phyloP scores from a whole-genome alignment of 1,140 invertebrate genomes.

The Dysdera silvatica region DNA sequence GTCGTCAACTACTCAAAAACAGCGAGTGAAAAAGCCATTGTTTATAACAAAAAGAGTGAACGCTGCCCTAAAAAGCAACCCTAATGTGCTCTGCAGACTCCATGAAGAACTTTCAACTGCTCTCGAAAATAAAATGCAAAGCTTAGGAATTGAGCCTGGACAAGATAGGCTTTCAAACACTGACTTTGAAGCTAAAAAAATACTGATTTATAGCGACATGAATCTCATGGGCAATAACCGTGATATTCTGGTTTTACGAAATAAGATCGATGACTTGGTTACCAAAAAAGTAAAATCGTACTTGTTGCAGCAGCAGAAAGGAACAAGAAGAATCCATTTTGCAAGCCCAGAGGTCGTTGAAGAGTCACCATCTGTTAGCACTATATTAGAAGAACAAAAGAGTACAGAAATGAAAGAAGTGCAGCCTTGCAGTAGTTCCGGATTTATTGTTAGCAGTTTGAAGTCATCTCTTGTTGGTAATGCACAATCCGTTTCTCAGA shows the following conservation, averaged over 20 bases:
- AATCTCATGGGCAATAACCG: not conserved
- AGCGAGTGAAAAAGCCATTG: not conserved
- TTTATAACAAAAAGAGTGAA: not conserved
- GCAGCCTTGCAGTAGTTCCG: not conserved
- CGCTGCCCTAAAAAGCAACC: not conserved
- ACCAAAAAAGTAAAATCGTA: not conserved
- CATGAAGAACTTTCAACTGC: not conserved
- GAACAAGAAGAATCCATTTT: not conserved
- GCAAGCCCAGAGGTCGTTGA: not conserved
- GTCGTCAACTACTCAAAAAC: constrained; percentile 3
- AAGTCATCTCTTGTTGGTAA: too few relatives aligned
- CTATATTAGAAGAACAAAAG: not conserved
- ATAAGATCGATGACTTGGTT: not conserved
- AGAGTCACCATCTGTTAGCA: not conserved
- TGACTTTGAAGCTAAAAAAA: constrained; percentile 10
- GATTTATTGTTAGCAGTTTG: too few relatives aligned
- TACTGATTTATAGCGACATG: constrained; percentile 1
- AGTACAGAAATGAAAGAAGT: not conserved
- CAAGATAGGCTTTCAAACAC: not conserved
- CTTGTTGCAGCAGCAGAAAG: not conserved
- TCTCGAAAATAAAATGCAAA: constrained; percentile 9
- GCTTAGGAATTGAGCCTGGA: not conserved
- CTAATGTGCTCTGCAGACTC: not conserved
- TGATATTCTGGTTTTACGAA: not conserved
- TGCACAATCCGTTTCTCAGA: too few relatives aligned